Base-by-base conservation (phyloP, 2,888 invertebrate species). In the Physocephala rufipes region DNA sequence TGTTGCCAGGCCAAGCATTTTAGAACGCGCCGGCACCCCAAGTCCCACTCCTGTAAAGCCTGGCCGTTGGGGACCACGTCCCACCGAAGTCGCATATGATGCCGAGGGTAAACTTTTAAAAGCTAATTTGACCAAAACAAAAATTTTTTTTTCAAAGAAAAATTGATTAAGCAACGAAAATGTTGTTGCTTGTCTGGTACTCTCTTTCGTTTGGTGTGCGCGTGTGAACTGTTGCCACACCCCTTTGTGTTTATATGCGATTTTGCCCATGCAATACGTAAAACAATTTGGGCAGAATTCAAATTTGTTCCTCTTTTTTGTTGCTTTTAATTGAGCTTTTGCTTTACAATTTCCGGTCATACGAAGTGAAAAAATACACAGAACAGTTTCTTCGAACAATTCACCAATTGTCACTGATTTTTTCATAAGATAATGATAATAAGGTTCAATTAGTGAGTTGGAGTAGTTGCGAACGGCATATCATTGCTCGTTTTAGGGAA, bases 21-120 rank as follows among this genome's bases (percentile, higher is more conserved):
- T 82, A 79, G 82, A 82, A 81, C 87, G 87, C 88, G 88, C 90
- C 88, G 87, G 89, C 89, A 91, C 91, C 76, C 91, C 92, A 79
- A 82, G 83, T 80, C 83, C 83, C 80, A 92, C 92, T 81, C 92
- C 92, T 69, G 90, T 90, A 85, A 92, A 92, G 89, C 89, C 89
- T 81, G 90, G 91, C 86, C 89, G 89, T 83, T 91, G 89, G 87
- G 89, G 87, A 80, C 91, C 92, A 78, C 89, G 91, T 77, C 90
- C 91, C 83, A 89, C 89, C 82, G 91, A 92, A 87, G 88, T 92
- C 82, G 91, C 91, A 80, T 92, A 88, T 87, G 92, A 92, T 88
- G 89, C 90, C 87, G 91, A 92, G 84, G 92, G 92, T 89, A 91
- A 90, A 88, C 87, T 87, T 58, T 62, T 2, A 43, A 58, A n/a